Evolutionary conservation across 2,113 vertebrate species (phyloP).

Genomic region (Anolis carolinensis): DNA sequence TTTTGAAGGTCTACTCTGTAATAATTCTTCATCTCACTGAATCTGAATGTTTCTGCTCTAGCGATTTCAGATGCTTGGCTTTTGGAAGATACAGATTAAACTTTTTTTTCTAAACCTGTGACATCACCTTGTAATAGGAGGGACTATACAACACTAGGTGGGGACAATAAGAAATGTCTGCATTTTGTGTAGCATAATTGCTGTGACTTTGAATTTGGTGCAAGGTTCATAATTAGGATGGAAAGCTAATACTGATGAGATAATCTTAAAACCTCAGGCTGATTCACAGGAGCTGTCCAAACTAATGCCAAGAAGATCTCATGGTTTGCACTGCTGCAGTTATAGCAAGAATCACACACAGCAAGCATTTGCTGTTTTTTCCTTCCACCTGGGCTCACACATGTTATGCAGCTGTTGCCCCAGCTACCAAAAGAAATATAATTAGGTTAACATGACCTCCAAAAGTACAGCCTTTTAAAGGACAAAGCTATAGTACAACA

Average conservation of each 20-base stretch:
- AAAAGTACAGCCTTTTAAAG: conserved; percentile 27
- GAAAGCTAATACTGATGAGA: conserved; percentile 28
- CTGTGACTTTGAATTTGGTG: conserved; percentile 29
- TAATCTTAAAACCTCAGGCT: conserved; percentile 22
- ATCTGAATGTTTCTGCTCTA: not conserved
- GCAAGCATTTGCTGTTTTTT: not conserved
- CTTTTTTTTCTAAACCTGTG: not conserved
- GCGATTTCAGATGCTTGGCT: not conserved
- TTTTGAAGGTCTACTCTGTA: too few species aligned
- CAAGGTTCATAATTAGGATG: not conserved
- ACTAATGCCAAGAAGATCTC: not conserved
- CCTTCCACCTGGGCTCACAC: not conserved
- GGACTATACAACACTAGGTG: too few species aligned
- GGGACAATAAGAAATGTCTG: not conserved
- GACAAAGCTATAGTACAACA: conserved; percentile 43
- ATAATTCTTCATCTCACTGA: too few species aligned
- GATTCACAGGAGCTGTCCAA: conserved; percentile 35
- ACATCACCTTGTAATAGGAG: not conserved
- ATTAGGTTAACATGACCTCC: conserved; percentile 54
- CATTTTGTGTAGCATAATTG: not conserved
- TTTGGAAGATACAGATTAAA: not conserved
- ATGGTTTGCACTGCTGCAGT: not conserved
- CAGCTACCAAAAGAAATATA: conserved; percentile 49
- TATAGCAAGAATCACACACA: conserved; percentile 29
- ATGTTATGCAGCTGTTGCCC: conserved; percentile 54